phyloP scores from a whole-genome alignment of 2,113 vertebrate genomes.

The Struthidea cinerea region DNA sequence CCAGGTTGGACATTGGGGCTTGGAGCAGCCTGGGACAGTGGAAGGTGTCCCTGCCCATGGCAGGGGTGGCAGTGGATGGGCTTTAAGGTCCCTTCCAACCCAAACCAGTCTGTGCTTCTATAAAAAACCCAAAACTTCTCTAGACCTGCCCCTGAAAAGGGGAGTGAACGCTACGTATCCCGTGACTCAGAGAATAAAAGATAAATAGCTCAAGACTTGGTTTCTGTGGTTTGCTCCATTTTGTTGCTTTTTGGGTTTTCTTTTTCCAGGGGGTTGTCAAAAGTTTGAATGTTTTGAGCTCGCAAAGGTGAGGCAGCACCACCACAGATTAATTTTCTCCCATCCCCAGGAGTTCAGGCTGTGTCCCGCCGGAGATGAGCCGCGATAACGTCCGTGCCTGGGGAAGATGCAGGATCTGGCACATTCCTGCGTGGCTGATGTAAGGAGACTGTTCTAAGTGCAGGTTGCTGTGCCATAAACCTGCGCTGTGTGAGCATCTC shows the following conservation, averaged over 20 bases:
- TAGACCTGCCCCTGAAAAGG: background rate
- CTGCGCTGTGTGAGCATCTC: background rate
- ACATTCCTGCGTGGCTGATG: background rate
- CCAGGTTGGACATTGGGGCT: fast-evolving
- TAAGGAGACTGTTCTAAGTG: background rate
- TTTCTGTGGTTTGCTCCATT: background rate
- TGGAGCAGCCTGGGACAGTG: background rate
- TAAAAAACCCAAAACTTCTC: background rate
- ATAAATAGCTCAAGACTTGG: background rate
- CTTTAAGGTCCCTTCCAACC: background rate
- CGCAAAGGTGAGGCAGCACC: background rate
- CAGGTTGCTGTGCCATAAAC: background rate
- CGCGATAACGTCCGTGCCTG: fast-evolving
- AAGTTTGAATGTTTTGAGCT: background rate
- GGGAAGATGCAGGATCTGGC: background rate
- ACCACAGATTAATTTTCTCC: background rate
- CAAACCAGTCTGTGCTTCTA: background rate
- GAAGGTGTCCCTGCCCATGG: background rate
- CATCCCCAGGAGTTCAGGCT: background rate
- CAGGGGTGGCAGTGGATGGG: background rate
- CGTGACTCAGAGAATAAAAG: background rate
- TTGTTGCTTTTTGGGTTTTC: background rate
- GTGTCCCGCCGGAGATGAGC: background rate
- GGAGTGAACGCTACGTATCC: background rate
- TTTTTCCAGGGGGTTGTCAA: background rate